Base-by-base conservation (phyloP, 2,113 vertebrate genomes). In the Mormyrus iriodes region DNA sequence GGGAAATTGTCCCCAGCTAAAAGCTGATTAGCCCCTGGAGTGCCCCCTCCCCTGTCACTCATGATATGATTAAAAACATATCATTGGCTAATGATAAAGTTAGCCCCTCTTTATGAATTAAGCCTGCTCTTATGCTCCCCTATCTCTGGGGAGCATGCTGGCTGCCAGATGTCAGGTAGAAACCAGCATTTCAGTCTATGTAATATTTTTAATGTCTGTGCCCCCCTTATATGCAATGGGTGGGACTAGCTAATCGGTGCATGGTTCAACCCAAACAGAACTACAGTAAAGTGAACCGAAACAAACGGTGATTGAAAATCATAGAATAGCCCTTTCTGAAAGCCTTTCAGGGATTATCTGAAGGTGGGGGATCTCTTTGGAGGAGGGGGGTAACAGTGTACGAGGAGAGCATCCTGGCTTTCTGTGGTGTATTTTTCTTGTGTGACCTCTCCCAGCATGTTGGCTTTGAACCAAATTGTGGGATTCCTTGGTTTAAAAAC, bases 371-470 rank as follows among this genome's bases (percentile, higher is more conserved):
- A 94, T 93, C 91, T 93, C 90, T 92, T 91, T 91, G 91, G 92
- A 91, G 91, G 90, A 93, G 93, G 91, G 90, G 93, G 93, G 92
- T 95, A 94, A 95, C 94, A 94, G 95, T 95, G 94, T 94, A 93
- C 91, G 90, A 91, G 15, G 90, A 89, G 92, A 92, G 92, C 91
- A 92, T 94, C 93, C 93, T 90, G 91, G 17, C 90, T 91, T 92
- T 91, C 91, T 90, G 87, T 87, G 90, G 52, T 88, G 90, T 94
- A 92, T 95, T 93, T 93, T 94, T 93, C 93, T 94, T 94, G 94
- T 94, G 93, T 24, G 6, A 7, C 35, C 61, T 53, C 51, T 53
- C 9, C 51, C 51, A 9, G 53, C 15, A 5, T 55, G 13, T 21
- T 55, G 19, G 53, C 6, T 53, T 53, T 53, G 51, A 53, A 53